Percentiles rank a stretch among this genome's conserved stretches.
These are phyloP conservation scores for Latheticus oryzae DNA, from an alignment of 2,888 invertebrate genomes.

Conservation along the genomic window DNA sequence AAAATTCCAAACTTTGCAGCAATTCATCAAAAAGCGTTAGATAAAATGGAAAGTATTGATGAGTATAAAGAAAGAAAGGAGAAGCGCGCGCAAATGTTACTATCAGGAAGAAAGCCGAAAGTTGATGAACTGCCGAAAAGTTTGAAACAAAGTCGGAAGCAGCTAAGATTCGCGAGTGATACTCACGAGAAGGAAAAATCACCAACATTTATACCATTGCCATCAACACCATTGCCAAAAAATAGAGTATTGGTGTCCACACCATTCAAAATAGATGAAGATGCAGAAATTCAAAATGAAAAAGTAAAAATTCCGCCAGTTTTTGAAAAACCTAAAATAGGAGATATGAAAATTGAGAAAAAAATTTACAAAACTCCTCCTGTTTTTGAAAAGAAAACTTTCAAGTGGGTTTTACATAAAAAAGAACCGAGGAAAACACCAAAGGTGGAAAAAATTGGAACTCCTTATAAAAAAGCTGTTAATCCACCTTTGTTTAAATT, in stretches of 20 bases:
- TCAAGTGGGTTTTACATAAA: neutral
- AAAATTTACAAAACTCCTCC: too few relatives aligned
- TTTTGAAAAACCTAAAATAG: neutral
- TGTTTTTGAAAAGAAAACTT: constrained; percentile 7
- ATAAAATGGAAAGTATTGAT: constrained; percentile 75
- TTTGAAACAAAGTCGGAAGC: neutral
- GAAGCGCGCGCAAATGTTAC: constrained; percentile 65
- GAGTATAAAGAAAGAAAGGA: constrained; percentile 70
- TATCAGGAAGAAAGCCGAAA: constrained; percentile 55
- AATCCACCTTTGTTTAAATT: neutral
- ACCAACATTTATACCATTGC: constrained; percentile 16
- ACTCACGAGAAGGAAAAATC: constrained; percentile 2
- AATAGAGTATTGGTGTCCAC: too few relatives aligned
- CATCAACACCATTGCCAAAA: constrained; percentile 32
- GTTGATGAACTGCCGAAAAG: neutral
- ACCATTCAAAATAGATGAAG: neutral
- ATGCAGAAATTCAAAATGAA: neutral
- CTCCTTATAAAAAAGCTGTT: too few relatives aligned
- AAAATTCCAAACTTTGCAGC: constrained; percentile 78
- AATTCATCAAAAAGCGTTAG: constrained; percentile 74
- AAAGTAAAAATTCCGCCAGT: neutral
- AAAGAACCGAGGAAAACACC: too few relatives aligned
- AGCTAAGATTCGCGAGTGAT: constrained; percentile 12
- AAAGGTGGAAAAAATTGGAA: too few relatives aligned
- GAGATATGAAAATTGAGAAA: too few relatives aligned